Evolutionary conservation across 2,113 vertebrate genomes (phyloP).

Genomic region (Accipiter virgatus): DNA sequence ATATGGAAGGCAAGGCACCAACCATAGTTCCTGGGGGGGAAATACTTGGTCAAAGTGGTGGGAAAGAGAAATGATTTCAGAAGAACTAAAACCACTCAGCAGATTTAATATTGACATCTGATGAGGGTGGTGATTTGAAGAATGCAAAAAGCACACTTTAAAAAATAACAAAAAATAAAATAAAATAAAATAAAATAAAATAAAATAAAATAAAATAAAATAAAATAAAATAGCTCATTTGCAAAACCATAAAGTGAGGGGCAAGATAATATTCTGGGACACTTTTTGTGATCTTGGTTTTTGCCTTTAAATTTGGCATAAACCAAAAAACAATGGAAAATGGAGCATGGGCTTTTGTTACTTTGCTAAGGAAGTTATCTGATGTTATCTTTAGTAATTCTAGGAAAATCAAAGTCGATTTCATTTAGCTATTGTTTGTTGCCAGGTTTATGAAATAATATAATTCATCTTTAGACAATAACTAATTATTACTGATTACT

Average conservation of each 20-base stretch:
- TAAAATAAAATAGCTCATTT: background rate
- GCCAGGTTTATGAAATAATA: slow-evolving; percentile 59
- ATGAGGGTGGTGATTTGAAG: background rate
- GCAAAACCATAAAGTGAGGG: background rate
- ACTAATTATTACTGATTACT: slow-evolving; percentile 79
- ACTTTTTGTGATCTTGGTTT: background rate
- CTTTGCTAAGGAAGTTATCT: slow-evolving; percentile 14
- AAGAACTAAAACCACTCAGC: background rate
- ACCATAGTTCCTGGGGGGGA: background rate
- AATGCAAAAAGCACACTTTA: background rate
- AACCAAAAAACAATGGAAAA: background rate
- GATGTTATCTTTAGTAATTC: background rate
- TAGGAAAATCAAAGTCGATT: slow-evolving; percentile 52
- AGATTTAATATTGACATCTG: background rate
- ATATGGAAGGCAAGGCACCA: background rate
- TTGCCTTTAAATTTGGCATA: background rate
- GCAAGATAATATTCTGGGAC: background rate
- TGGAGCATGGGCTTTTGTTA: background rate
- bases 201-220: background rate
- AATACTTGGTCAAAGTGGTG: background rate
- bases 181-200: background rate
- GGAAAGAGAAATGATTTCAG: background rate
- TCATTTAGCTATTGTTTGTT: slow-evolving; percentile 43
- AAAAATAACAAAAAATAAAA: background rate
- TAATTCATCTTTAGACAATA: slow-evolving; percentile 73